A percentile compares a stretch with the other conserved stretches of the same genome.
phyloP scores from a whole-genome alignment of 2,888 invertebrate genomes.

The Ethmia dodecea region DNA sequence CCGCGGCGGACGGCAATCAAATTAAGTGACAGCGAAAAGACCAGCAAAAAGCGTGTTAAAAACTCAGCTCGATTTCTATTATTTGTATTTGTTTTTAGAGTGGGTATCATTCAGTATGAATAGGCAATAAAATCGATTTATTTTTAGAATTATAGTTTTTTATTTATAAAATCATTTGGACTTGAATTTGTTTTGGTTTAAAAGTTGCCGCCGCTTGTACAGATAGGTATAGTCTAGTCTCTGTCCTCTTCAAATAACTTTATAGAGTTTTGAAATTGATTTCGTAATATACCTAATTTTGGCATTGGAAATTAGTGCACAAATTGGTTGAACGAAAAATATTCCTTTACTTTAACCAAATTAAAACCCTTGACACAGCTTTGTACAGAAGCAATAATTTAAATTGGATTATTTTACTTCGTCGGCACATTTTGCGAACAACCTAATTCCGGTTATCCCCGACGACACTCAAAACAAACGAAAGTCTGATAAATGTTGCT shows the following conservation, averaged over 20 bases:
- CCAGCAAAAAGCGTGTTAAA: slow-evolving; percentile 41
- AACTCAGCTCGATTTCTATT: slow-evolving; percentile 10
- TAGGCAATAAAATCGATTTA: no score
- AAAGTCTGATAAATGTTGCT: slow-evolving; percentile 66
- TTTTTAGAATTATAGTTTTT: no score
- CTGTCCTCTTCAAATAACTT: no score
- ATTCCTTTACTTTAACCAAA: slow-evolving; percentile 6
- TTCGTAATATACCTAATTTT: no score
- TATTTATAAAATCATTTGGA: no score
- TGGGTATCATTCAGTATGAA: background rate
- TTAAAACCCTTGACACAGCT: slow-evolving; percentile 14
- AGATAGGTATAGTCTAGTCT: no score
- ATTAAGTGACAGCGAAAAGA: slow-evolving; percentile 48
- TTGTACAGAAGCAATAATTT: slow-evolving; percentile 38
- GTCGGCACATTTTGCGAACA: slow-evolving; percentile 50
- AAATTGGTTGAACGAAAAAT: no score
- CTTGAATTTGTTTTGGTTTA: no score
- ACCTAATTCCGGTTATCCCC: slow-evolving; percentile 62
- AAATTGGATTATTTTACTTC: slow-evolving; percentile 58
- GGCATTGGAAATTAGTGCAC: no score
- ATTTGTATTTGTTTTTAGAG: background rate
- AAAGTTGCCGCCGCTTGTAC: no score
- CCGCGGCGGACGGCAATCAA: slow-evolving; percentile 44
- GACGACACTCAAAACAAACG: slow-evolving; percentile 67
- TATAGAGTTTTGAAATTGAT: no score